Evolutionary conservation across 2,113 vertebrate genomes (phyloP).

Genomic region (Stegostoma tigrinum): DNA sequence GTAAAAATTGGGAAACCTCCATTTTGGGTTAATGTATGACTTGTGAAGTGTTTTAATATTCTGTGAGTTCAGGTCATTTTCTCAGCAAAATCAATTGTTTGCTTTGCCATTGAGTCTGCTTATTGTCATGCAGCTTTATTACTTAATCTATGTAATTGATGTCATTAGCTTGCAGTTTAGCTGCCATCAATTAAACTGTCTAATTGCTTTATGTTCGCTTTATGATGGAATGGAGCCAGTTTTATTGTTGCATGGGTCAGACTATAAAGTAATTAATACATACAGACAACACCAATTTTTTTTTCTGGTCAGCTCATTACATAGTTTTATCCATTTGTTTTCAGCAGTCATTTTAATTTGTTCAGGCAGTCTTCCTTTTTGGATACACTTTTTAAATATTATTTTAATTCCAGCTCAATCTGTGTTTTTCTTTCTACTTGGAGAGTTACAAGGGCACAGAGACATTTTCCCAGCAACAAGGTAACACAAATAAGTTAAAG

Average conservation of each 20-base stretch:
- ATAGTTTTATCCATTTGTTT: neutral
- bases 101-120: slow-evolving; percentile 19
- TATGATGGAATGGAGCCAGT: neutral
- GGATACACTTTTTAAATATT: neutral
- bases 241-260: neutral
- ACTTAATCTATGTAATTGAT: slow-evolving; percentile 7
- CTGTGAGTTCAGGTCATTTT: neutral
- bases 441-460: neutral
- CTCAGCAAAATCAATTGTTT: neutral
- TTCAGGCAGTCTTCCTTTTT: neutral
- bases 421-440: neutral
- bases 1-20: neutral
- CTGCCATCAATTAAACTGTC: neutral
- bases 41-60: slow-evolving; percentile 9
- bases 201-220: neutral
- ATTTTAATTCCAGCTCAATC: neutral
- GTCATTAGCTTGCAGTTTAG: slow-evolving; percentile 1
- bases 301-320: neutral
- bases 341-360: neutral
- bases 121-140: slow-evolving; percentile 8
- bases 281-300: neutral
- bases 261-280: neutral
- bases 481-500: neutral
- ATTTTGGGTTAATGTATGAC: neutral
- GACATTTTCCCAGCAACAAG: neutral